Conservation (phyloP, 2,888 invertebrate genomes). For the Aporophyla nigra region DNA sequence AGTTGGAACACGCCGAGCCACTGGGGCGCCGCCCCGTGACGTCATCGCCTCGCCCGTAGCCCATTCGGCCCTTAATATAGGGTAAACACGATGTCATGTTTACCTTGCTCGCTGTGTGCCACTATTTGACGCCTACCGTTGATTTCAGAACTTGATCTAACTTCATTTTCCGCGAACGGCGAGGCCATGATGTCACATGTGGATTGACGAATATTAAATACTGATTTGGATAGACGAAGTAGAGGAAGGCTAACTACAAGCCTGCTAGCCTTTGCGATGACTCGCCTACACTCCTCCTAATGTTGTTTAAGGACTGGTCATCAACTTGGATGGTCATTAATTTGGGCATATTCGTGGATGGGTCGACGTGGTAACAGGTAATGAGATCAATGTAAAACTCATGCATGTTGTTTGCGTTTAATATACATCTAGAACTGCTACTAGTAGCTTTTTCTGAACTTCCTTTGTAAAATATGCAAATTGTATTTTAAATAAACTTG, state of each 20-base stretch:
- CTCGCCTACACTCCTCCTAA: slow-evolving; percentile 80
- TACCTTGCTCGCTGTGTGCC: slow-evolving; percentile 64
- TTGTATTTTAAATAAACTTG: background rate
- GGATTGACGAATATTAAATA: slow-evolving; percentile 83
- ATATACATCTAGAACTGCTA: too few relatives aligned
- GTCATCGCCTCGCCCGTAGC: slow-evolving; percentile 79
- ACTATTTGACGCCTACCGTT: slow-evolving; percentile 58
- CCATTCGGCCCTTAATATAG: slow-evolving; percentile 66
- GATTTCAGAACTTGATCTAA: slow-evolving; percentile 47
- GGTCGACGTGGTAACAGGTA: background rate
- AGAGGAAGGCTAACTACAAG: slow-evolving; percentile 83
- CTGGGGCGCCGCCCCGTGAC: slow-evolving; percentile 82
- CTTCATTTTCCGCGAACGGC: slow-evolving; percentile 46
- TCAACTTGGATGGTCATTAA: slow-evolving; percentile 32
- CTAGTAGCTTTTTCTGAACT: background rate
- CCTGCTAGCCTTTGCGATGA: slow-evolving; percentile 86
- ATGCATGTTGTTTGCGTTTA: background rate
- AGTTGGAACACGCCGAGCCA: slow-evolving; percentile 82
- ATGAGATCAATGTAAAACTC: slow-evolving; percentile 1
- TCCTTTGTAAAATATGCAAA: background rate
- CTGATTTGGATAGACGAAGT: slow-evolving; percentile 79
- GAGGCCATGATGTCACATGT: slow-evolving; percentile 76
- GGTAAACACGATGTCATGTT: slow-evolving; percentile 78
- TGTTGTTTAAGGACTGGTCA: slow-evolving; percentile 43
- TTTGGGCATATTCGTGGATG: slow-evolving; percentile 6